These are phyloP conservation scores for Lepus timidus DNA, from an alignment of 2,113 vertebrate genomes.

Conservation along the genomic window DNA sequence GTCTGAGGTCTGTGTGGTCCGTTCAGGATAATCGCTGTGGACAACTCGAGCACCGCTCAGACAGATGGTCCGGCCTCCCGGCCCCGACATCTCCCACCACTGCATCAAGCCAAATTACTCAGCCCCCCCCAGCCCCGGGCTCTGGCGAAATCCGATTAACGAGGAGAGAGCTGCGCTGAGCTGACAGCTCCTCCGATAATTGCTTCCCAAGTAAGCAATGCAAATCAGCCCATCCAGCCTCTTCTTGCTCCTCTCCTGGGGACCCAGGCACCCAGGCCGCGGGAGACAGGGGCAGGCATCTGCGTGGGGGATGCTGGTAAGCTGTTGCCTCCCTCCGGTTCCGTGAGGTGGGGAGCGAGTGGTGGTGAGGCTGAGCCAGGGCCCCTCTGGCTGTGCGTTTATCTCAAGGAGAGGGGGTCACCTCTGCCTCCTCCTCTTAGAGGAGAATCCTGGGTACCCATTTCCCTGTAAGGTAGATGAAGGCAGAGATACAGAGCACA, in stretches of 20 bases:
- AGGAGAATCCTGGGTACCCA: background rate
- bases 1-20: constrained; percentile 73
- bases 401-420: background rate
- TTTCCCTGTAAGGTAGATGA: constrained; percentile 21
- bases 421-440: background rate
- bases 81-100: constrained; percentile 73
- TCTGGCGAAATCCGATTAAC: constrained; percentile 79
- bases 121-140: constrained; percentile 68
- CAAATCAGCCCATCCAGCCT: constrained; percentile 69
- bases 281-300: background rate
- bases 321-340: background rate
- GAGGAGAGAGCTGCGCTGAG: constrained; percentile 61
- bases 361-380: background rate
- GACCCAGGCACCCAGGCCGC: constrained; percentile 45
- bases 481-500: background rate
- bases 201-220: constrained; percentile 81
- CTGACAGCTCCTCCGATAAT: constrained; percentile 82
- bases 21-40: constrained; percentile 74
- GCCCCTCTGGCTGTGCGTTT: background rate
- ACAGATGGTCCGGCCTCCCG: constrained; percentile 68
- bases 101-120: constrained; percentile 82
- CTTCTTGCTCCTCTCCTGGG: background rate
- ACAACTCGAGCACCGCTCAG: constrained; percentile 74
- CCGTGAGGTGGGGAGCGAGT: background rate
- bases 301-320: background rate